These are phyloP conservation scores for Phalacrocorax carbo DNA, from an alignment of 2,113 vertebrate genomes.

Conservation along the genomic window DNA sequence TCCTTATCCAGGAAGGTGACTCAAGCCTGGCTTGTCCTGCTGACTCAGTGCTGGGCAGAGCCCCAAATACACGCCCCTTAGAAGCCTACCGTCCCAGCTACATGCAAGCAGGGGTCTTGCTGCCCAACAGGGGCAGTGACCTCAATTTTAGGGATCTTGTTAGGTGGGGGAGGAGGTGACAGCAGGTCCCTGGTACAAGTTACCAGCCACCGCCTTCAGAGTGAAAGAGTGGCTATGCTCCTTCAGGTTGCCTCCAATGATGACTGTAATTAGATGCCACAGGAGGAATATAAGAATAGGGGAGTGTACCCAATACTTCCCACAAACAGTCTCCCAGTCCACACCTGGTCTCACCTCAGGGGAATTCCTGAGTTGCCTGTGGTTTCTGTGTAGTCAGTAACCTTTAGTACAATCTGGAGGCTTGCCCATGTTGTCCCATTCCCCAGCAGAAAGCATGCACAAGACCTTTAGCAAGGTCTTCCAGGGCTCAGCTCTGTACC, in stretches of 20 bases:
- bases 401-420: not conserved
- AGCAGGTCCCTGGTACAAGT: not conserved
- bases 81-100: not conserved
- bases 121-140: not conserved
- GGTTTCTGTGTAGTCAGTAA: not conserved
- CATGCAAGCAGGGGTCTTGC: rapidly evolving
- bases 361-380: slow-evolving; percentile 5
- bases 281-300: not conserved
- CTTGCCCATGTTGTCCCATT: not conserved
- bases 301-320: not conserved
- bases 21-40: not conserved
- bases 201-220: not conserved
- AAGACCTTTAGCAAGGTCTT: not conserved
- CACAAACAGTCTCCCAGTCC: not conserved
- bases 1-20: not conserved
- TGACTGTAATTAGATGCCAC: not conserved
- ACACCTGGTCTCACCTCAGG: not conserved
- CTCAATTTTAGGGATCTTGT: not conserved
- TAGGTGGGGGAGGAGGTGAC: not conserved
- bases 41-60: slow-evolving; percentile 2
- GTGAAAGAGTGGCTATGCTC: not conserved
- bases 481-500: not conserved
- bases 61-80: not conserved
- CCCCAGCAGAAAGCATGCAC: not conserved
- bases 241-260: not conserved